Conservation (phyloP, 2,113 vertebrate genomes). For the Genyomyrus donnyi region DNA sequence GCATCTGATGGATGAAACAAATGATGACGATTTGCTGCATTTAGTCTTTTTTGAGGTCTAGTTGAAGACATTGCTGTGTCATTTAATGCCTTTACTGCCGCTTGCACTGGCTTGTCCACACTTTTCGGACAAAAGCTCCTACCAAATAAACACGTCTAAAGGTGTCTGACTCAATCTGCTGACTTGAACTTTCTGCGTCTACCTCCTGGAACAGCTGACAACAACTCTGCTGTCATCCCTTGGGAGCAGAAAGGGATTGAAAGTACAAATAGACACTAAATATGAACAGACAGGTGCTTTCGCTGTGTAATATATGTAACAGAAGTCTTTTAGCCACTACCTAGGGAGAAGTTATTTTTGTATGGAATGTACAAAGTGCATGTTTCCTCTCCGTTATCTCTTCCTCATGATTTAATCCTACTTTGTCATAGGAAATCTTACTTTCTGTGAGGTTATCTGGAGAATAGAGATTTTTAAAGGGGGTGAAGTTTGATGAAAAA, state of each 20-base stretch:
- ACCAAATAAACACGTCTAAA: background rate
- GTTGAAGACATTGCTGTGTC: background rate
- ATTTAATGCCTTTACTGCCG: background rate
- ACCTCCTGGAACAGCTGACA: background rate
- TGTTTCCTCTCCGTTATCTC: background rate
- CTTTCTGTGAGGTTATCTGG: conserved; percentile 16
- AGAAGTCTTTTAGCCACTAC: background rate
- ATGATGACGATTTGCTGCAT: background rate
- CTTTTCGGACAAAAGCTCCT: background rate
- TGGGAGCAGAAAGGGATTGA: background rate
- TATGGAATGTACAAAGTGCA: background rate
- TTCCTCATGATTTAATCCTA: conserved; percentile 6
- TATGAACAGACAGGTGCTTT: background rate
- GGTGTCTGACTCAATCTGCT: background rate
- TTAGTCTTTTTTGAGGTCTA: background rate
- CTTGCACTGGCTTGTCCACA: background rate
- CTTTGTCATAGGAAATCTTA: conserved; percentile 17
- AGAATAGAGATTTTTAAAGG: conserved; percentile 1
- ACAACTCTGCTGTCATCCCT: background rate
- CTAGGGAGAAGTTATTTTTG: conserved; percentile 8
- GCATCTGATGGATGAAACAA: background rate
- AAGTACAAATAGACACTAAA: background rate
- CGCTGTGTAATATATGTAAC: background rate
- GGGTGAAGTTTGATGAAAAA: background rate
- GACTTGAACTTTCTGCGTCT: background rate